Evolutionary conservation across 2,113 vertebrate genomes (phyloP).

Genomic region (Dasyprocta punctata): DNA sequence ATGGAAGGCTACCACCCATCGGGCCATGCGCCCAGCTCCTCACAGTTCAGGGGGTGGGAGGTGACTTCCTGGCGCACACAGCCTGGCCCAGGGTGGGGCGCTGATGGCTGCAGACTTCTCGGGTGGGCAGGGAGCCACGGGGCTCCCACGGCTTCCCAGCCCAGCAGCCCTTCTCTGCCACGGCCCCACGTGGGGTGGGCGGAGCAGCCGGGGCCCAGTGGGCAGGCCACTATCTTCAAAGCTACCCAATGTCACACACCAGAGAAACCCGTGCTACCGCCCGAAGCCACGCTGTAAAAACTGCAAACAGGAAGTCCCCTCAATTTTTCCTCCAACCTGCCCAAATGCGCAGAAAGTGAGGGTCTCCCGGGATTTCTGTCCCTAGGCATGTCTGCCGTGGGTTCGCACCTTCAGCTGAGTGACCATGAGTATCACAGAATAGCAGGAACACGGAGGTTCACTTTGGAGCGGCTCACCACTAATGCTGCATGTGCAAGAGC

Average conservation of each 20-base stretch:
- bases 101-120: neutral
- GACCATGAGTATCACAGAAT: neutral
- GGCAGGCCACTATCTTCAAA: neutral
- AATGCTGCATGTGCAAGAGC: neutral
- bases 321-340: neutral
- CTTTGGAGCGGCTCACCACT: neutral
- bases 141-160: neutral
- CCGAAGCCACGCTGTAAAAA: neutral
- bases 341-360: neutral
- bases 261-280: neutral
- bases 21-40: neutral
- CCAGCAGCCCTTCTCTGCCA: neutral
- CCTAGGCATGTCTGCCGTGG: neutral
- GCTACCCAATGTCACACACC: neutral
- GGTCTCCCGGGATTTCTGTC: neutral
- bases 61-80: neutral
- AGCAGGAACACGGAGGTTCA: constrained; percentile 7
- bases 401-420: neutral
- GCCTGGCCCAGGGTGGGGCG: neutral
- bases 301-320: neutral
- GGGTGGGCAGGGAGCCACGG: neutral
- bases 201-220: neutral
- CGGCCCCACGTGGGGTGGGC: neutral
- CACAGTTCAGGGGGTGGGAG: neutral
- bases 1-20: neutral